Percentiles rank a stretch among this genome's conserved stretches.
Conservation (phyloP, 2,797 vertebrate genomes). For the Argya squamiceps region DNA sequence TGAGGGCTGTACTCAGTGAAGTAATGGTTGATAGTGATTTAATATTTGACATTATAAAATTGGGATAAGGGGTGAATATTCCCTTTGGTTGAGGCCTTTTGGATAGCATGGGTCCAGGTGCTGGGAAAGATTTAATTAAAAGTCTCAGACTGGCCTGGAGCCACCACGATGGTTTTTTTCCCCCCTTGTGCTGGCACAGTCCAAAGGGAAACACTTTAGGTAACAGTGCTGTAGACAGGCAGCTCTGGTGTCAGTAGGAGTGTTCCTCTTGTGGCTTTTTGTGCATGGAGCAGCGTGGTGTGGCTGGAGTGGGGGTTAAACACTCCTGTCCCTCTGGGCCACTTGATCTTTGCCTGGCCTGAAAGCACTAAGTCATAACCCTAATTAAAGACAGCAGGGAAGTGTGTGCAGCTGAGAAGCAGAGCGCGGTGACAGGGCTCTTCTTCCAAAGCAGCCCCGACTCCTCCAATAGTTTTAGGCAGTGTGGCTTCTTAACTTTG, state of each 20-base stretch:
- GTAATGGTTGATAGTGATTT: background rate
- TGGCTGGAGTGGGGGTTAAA: background rate
- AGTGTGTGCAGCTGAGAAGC: background rate
- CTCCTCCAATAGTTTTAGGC: background rate
- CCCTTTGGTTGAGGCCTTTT: background rate
- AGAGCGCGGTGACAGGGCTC: accelerated
- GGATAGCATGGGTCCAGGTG: background rate
- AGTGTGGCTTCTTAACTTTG: background rate
- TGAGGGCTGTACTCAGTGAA: background rate
- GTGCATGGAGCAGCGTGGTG: background rate
- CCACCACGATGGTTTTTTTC: background rate
- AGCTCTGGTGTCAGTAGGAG: background rate
- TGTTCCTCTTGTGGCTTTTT: background rate
- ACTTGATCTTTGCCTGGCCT: background rate
- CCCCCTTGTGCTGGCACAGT: background rate
- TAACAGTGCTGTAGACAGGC: background rate
- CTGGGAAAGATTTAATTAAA: slow-evolving; percentile 20
- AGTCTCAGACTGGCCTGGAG: background rate
- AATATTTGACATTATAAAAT: background rate
- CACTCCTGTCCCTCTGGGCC: background rate
- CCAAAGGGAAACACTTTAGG: background rate
- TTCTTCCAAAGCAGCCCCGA: background rate
- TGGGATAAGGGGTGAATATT: background rate
- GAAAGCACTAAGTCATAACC: background rate
- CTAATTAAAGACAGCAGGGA: background rate